Evolutionary conservation across 2,888 invertebrate genomes (phyloP).

Genomic region (Ormia ochracea): DNA sequence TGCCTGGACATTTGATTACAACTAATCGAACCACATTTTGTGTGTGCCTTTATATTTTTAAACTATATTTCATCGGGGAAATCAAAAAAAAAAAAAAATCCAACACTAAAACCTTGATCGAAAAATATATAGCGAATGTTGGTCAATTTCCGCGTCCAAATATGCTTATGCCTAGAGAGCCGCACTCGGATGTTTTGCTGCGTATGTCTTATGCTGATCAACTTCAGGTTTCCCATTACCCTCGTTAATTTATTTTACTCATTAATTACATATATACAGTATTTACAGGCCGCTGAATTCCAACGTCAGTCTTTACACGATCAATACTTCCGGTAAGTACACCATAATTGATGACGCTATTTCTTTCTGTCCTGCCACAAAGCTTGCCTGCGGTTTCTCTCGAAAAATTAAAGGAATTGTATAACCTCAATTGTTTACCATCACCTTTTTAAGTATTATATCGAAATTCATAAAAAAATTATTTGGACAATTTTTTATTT

Average conservation of each 20-base stretch:
- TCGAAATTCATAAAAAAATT: neutral
- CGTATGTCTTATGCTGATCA: conserved; percentile 78
- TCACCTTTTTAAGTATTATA: neutral
- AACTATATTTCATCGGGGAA: neutral
- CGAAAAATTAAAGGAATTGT: neutral
- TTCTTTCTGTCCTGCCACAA: neutral
- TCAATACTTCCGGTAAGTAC: conserved; percentile 77
- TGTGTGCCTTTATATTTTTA: neutral
- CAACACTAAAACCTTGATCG: conserved; percentile 4
- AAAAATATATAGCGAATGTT: conserved; percentile 74
- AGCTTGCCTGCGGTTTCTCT: neutral
- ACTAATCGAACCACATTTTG: neutral
- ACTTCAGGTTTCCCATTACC: conserved; percentile 76
- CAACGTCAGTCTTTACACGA: conserved; percentile 77
- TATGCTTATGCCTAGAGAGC: conserved; percentile 78
- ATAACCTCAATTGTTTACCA: neutral
- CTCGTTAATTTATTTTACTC: conserved; percentile 69
- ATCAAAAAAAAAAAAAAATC: neutral
- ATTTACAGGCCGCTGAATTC: conserved; percentile 78
- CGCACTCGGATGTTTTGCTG: conserved; percentile 77
- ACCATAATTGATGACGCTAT: conserved; percentile 12
- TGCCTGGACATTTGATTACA: neutral
- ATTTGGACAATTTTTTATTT: neutral
- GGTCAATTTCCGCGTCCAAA: conserved; percentile 78
- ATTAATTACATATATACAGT: conserved; percentile 77